Base-by-base conservation (phyloP, 1,140 invertebrate species). In the Akabosia matsudoensis region DNA sequence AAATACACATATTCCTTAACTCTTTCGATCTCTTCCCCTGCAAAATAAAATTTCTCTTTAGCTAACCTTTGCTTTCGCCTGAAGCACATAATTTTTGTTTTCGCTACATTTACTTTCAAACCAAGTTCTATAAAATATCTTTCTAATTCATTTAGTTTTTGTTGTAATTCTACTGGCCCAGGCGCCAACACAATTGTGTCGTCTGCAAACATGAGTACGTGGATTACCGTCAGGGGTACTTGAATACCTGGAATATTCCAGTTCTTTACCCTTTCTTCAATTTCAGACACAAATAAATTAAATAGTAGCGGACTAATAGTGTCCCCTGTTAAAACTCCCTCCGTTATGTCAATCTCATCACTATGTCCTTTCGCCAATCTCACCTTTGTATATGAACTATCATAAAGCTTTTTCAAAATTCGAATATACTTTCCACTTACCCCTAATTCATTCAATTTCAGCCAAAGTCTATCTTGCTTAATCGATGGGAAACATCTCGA, bases 31-130 rank as follows among this genome's bases (percentile, higher is more conserved):
- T n/a, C 2, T 72, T 45, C 14, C 22, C 34, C 33, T 26, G 34
- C 24, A 24, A 13, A 72, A 13, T 34, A 22, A 14, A 72, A 45
- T 24, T 22, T 45, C 10, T 34, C 7, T 4, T 18, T 51, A 34
- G 4, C 28, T 37, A 18, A 3, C 3, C n/a, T 13, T 72, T 72
- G 54, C 1, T 74, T 67, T 4, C 52, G 33, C 64, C 78, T 80
- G 52, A 80, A 81, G 22, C 78, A 56, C 14, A 82, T 31, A 1
- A 79, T 34, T 22, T 77, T 75, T 1, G 81, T 79, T 76, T 82
- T 82, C 10, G 16, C 33, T 7, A 70, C 73, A 37, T 82, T 79
- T 18, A 81, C 73, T 14, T 22, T 79, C 1, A 82, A 34, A 7
- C 75, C 73, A 28, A 79, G 77, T 22, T 22, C 45, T 1, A 7